Percentiles rank a stretch among this genome's conserved stretches.
These are phyloP conservation scores for Microtus oregoni DNA, from an alignment of 2,113 vertebrate genomes.

Conservation along the genomic window DNA sequence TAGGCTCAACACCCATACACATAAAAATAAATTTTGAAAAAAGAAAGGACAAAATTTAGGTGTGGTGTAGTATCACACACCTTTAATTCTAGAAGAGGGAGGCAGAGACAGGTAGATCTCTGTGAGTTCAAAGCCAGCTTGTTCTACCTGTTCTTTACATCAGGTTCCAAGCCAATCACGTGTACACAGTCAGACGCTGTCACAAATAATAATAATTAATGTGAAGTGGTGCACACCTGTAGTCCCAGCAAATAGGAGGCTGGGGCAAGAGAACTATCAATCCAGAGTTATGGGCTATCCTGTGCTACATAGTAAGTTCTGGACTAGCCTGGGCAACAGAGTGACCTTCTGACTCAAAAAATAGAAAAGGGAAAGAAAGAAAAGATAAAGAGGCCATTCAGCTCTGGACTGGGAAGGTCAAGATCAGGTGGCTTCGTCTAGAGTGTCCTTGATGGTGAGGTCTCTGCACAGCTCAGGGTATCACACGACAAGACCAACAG, in stretches of 20 bases:
- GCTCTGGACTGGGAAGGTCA: neutral
- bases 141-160: neutral
- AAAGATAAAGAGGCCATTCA: neutral
- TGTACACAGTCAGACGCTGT: neutral
- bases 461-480: neutral
- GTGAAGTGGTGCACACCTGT: neutral
- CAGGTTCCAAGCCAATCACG: neutral
- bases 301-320: neutral
- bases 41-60: neutral
- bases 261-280: neutral
- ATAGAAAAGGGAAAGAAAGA: neutral
- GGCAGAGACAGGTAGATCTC: neutral
- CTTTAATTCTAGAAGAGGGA: neutral
- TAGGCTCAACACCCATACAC: neutral
- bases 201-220: neutral
- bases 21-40: neutral
- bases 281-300: neutral
- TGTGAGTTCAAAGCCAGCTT: neutral
- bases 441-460: neutral
- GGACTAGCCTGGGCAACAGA: neutral
- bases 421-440: accelerated
- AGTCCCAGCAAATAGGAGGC: neutral
- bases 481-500: neutral
- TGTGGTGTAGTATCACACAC: neutral
- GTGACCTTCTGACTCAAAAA: neutral